These are phyloP conservation scores for Collichthys lucidus DNA, from an alignment of 2,113 vertebrate genomes.

Conservation along the genomic window DNA sequence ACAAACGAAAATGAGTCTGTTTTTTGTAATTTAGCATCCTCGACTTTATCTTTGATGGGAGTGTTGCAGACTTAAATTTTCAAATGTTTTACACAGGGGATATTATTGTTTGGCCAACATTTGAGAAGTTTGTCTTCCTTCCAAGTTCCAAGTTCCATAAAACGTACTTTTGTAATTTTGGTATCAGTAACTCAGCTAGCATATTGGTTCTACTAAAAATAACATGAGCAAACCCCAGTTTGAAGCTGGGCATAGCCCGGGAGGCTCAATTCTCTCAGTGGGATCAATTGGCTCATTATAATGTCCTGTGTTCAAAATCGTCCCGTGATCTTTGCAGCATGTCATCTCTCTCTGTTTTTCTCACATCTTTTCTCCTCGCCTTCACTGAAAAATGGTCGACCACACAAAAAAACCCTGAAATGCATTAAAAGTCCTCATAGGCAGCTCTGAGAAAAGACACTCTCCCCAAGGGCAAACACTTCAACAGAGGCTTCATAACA, in stretches of 20 bases:
- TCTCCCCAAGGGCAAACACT: constrained; percentile 25
- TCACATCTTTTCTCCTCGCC: not conserved
- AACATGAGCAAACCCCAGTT: not conserved
- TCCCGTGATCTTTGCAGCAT: constrained; percentile 15
- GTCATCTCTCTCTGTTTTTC: not conserved
- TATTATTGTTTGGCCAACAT: too few species aligned
- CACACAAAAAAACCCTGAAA: not conserved
- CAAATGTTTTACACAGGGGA: too few species aligned
- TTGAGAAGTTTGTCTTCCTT: too few species aligned
- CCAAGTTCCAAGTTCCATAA: too few species aligned
- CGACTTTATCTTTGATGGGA: too few species aligned
- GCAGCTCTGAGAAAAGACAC: not conserved
- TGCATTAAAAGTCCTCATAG: constrained; percentile 27
- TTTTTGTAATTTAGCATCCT: too few species aligned
- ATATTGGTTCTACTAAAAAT: not conserved
- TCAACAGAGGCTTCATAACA: constrained; percentile 23
- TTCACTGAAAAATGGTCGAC: constrained; percentile 19
- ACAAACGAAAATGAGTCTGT: not conserved
- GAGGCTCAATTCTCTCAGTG: constrained; percentile 3
- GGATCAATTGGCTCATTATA: not conserved
- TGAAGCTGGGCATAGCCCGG: not conserved
- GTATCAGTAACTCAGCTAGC: not conserved
- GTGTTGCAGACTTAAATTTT: too few species aligned
- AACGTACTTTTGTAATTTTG: too few species aligned
- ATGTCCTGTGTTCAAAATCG: constrained; percentile 20